These are phyloP conservation scores for Drosophila nannoptera DNA, from an alignment of 1,140 invertebrate genomes.

Conservation along the genomic window DNA sequence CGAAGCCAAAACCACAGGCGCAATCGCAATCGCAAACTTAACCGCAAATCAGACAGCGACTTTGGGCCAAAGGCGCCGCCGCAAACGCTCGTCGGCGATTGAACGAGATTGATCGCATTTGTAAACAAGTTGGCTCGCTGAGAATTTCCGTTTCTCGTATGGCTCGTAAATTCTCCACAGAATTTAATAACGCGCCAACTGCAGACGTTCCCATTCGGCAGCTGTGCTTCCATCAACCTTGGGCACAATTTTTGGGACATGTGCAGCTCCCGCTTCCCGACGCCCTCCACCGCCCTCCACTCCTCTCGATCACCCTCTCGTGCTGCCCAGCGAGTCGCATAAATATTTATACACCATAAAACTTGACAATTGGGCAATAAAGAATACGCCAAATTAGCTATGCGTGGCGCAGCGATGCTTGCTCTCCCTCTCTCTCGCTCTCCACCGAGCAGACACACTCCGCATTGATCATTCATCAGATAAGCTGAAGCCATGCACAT, in stretches of 20 bases:
- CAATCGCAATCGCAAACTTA: conserved; percentile 31
- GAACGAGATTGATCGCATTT: conserved; percentile 17
- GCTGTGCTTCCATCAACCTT: conserved; percentile 54
- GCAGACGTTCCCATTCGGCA: conserved; percentile 24
- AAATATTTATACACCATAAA: conserved; percentile 59
- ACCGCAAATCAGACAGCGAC: conserved; percentile 70
- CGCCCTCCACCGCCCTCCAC: not conserved
- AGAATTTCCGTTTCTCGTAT: conserved; percentile 61
- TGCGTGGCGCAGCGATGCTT: conserved; percentile 30
- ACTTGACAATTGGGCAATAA: conserved; percentile 47
- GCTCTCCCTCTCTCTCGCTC: not conserved
- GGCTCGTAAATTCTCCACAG: conserved; percentile 59
- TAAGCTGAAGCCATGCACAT: conserved; percentile 10
- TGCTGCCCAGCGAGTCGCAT: conserved; percentile 31
- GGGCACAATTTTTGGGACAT: conserved; percentile 35
- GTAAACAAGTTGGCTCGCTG: conserved; percentile 55
- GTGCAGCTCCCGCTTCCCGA: not conserved
- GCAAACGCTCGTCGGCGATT: conserved; percentile 22
- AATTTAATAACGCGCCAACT: conserved; percentile 55
- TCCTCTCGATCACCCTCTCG: not conserved
- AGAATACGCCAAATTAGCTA: conserved; percentile 55
- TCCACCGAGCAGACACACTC: no score
- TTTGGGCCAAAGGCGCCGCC: conserved; percentile 65
- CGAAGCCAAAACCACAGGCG: conserved; percentile 29
- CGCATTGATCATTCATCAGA: conserved; percentile 34